Conservation (phyloP, 2,113 vertebrate species). For the Chaetodon auriga region DNA sequence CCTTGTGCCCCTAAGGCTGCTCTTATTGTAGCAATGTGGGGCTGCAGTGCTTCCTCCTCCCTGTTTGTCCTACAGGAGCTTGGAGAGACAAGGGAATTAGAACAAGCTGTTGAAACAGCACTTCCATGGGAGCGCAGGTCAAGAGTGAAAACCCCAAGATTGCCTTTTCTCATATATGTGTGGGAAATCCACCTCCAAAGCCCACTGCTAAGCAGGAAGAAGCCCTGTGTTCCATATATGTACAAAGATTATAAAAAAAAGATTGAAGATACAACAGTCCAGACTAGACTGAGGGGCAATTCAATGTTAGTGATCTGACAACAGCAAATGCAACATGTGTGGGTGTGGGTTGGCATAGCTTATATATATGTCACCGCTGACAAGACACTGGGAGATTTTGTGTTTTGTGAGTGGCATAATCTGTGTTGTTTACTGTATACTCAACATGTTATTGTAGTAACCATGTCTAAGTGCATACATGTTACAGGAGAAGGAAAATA, state of each 20-base stretch:
- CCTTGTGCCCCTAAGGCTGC: constrained; percentile 65
- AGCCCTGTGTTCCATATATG: constrained; percentile 17
- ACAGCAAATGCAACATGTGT: background rate
- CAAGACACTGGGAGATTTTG: constrained; percentile 3
- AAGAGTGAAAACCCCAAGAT: constrained; percentile 60
- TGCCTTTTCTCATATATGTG: constrained; percentile 59
- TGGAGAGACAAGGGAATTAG: constrained; percentile 73
- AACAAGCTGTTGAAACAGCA: constrained; percentile 83
- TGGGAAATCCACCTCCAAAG: constrained; percentile 53
- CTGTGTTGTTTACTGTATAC: constrained; percentile 5
- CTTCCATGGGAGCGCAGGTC: constrained; percentile 72
- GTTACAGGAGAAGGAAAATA: constrained; percentile 61
- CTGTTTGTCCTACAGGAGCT: constrained; percentile 74
- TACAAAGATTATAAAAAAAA: constrained; percentile 17
- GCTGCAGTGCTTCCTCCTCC: constrained; percentile 70
- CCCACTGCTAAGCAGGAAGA: constrained; percentile 32
- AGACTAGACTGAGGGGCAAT: background rate
- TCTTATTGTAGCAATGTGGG: constrained; percentile 72
- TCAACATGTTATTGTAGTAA: constrained; percentile 13
- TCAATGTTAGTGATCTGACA: constrained; percentile 10
- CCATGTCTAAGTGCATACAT: constrained; percentile 28
- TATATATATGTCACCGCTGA: background rate
- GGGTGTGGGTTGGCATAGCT: background rate
- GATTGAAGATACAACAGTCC: background rate
- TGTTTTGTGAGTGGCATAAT: constrained; percentile 3